phyloP scores from a whole-genome alignment of 2,113 vertebrate species.

The Euleptes europaea region DNA sequence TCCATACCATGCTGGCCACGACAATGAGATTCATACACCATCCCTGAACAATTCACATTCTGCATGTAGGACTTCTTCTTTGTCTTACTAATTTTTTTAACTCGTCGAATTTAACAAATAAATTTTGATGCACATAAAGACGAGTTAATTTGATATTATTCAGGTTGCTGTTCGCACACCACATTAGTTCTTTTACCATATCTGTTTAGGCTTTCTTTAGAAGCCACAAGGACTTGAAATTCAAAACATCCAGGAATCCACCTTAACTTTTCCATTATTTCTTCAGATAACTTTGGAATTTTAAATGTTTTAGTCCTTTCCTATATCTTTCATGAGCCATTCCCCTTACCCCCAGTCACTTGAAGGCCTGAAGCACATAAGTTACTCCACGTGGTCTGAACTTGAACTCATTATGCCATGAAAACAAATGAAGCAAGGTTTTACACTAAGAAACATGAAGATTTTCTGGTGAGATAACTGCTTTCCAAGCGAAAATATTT shows the following conservation, averaged over 20 bases:
- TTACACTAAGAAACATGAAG: not conserved
- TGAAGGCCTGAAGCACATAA: not conserved
- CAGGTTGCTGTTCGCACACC: not conserved
- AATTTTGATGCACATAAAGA: not conserved
- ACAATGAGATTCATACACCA: not conserved
- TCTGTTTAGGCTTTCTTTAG: conserved; percentile 27
- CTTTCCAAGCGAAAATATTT: conserved; percentile 64
- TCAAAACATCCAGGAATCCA: not conserved
- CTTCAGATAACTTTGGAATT: conserved; percentile 19
- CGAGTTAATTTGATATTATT: not conserved
- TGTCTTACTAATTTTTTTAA: not conserved
- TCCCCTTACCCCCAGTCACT: not conserved
- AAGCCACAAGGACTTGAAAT: not conserved
- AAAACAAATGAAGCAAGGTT: conserved; percentile 25
- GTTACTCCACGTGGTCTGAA: not conserved
- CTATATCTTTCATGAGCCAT: not conserved
- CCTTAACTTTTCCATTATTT: not conserved
- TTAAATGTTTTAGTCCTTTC: not conserved
- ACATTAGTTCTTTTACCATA: not conserved
- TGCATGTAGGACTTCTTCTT: not conserved
- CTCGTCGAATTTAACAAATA: not conserved
- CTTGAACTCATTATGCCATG: not conserved
- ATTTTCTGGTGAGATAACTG: conserved; percentile 51
- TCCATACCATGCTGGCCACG: not conserved
- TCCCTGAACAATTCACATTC: not conserved